These are phyloP conservation scores for Vulpes lagopus DNA, from an alignment of 2,113 vertebrate species.

Conservation along the genomic window DNA sequence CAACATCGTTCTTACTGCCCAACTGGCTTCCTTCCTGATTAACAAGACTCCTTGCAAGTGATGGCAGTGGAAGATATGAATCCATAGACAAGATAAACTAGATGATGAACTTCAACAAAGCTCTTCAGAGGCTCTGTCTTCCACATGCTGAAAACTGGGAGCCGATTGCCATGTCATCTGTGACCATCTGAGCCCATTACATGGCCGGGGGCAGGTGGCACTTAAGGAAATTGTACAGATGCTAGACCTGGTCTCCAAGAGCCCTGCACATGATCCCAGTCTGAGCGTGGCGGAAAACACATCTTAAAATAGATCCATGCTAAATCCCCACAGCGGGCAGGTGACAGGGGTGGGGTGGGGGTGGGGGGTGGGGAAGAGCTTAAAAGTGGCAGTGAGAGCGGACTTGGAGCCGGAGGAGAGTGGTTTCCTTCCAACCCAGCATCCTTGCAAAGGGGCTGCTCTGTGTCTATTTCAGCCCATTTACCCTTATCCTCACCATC, in stretches of 20 bases:
- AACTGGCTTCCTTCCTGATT: neutral
- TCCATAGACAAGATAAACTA: neutral
- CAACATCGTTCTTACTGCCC: neutral
- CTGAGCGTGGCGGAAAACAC: neutral
- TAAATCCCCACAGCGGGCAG: neutral
- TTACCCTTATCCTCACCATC: no score
- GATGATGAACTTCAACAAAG: neutral
- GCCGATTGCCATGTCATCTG: neutral
- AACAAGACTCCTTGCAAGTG: neutral
- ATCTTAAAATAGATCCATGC: slow-evolving; percentile 52
- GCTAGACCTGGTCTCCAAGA: neutral
- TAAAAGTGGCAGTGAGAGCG: fast-evolving
- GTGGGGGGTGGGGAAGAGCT: neutral
- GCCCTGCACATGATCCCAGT: neutral
- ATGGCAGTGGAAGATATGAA: neutral
- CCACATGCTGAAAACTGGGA: neutral
- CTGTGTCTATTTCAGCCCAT: neutral
- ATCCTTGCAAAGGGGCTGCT: neutral
- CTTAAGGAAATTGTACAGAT: slow-evolving; percentile 26
- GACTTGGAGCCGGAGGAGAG: neutral
- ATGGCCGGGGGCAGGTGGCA: neutral
- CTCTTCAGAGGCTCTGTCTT: neutral
- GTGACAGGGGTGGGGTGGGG: neutral
- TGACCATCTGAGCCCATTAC: neutral
- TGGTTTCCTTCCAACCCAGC: neutral